Conservation (phyloP, 1,140 invertebrate genomes). For the Goniozus legneri region DNA sequence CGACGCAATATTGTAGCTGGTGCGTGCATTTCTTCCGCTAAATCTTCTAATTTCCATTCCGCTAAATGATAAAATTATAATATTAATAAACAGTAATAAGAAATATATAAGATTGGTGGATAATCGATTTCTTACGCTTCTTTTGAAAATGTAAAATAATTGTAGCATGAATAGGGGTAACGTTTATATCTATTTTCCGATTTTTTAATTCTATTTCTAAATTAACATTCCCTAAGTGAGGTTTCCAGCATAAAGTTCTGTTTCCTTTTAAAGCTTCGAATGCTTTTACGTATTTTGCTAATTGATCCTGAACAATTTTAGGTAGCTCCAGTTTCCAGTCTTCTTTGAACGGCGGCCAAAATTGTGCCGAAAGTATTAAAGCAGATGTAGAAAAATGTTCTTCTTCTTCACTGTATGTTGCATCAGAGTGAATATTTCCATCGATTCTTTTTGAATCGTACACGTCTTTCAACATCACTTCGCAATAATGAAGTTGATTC, state of each 20-base stretch:
- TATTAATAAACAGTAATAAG: no score
- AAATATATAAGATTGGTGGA: neutral
- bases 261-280: constrained; percentile 94
- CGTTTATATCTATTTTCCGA: constrained; percentile 76
- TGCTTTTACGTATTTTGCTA: constrained; percentile 84
- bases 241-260: constrained; percentile 90
- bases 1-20: constrained; percentile 77
- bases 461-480: constrained; percentile 98
- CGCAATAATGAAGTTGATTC: constrained; percentile 92
- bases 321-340: constrained; percentile 85
- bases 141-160: constrained; percentile 94
- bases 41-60: constrained; percentile 80
- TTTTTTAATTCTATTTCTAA: constrained; percentile 88
- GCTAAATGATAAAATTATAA: no score
- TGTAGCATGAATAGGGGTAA: constrained; percentile 90
- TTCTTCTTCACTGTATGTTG: constrained; percentile 57
- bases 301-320: constrained; percentile 71
- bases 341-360: constrained; percentile 96
- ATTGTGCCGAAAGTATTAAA: constrained; percentile 94
- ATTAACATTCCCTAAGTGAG: constrained; percentile 87
- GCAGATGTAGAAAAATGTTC: constrained; percentile 71
- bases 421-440: constrained; percentile 75
- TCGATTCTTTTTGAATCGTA: constrained; percentile 86
- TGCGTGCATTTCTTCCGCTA: constrained; percentile 80
- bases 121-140: constrained; percentile 61